A percentile compares a stretch with the other conserved stretches of the same genome.
These are phyloP conservation scores for Sinonovacula constricta DNA, from an alignment of 1,140 invertebrate genomes.

Conservation along the genomic window DNA sequence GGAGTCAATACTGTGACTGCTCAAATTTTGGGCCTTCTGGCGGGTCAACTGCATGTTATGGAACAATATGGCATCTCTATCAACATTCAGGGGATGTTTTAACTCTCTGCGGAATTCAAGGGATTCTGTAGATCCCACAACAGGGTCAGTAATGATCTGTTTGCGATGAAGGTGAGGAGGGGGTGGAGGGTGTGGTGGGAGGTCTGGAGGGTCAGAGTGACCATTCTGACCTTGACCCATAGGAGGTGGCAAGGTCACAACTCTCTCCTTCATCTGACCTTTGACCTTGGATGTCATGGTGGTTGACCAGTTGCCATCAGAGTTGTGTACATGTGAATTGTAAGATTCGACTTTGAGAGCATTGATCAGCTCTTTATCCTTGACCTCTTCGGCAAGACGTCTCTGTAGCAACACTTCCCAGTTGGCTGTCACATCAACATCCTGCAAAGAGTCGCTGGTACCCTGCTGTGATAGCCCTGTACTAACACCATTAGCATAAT, in stretches of 20 bases:
- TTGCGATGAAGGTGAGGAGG: conserved; percentile 33
- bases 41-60: conserved; percentile 73
- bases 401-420: conserved; percentile 70
- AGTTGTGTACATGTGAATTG: conserved; percentile 20
- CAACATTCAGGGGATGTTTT: conserved; percentile 66
- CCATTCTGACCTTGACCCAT: too few species aligned
- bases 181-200: not conserved
- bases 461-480: not conserved
- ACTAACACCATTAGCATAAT: conserved; percentile 28
- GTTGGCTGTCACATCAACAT: conserved; percentile 36
- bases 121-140: conserved; percentile 61
- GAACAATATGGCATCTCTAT: conserved; percentile 73
- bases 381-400: conserved; percentile 70
- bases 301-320: conserved; percentile 52
- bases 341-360: conserved; percentile 37
- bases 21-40: conserved; percentile 59
- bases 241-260: conserved; percentile 27
- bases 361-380: conserved; percentile 68
- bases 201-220: conserved; percentile 30
- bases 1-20: conserved; percentile 69
- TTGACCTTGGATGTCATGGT: conserved; percentile 37
- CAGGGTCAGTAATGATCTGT: conserved; percentile 42
- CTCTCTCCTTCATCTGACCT: conserved; percentile 34
- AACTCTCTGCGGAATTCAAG: conserved; percentile 66
- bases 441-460: not conserved